These are phyloP conservation scores for Neuroterus valhalla DNA, from an alignment of 1,140 invertebrate species.

Conservation along the genomic window DNA sequence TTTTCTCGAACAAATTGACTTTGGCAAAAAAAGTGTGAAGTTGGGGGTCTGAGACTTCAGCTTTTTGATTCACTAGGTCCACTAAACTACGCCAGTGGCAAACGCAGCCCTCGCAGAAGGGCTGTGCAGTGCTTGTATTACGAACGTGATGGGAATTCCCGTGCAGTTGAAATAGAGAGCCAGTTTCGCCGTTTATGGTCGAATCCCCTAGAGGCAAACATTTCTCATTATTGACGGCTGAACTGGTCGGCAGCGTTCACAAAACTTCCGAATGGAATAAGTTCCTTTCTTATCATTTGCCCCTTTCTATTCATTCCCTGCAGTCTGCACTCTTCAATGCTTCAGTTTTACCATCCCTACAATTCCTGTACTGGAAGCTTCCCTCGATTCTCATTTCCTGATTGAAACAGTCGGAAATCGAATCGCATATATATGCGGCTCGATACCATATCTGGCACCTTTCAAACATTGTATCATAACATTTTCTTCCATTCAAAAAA, in stretches of 20 bases:
- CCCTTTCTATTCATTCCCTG: slow-evolving; percentile 40
- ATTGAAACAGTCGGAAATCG: neutral
- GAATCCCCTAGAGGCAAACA: slow-evolving; percentile 61
- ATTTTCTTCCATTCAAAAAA: too few relatives aligned
- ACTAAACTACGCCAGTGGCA: slow-evolving; percentile 35
- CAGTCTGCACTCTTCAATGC: neutral
- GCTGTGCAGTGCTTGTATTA: slow-evolving; percentile 59
- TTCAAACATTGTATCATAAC: too few relatives aligned
- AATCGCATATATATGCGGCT: neutral
- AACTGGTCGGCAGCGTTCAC: slow-evolving; percentile 57
- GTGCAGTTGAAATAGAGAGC: slow-evolving; percentile 47
- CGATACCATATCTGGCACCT: too few relatives aligned
- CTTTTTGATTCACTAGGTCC: neutral
- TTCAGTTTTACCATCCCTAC: neutral
- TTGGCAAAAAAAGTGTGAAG: slow-evolving; percentile 14
- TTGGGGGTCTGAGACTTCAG: neutral
- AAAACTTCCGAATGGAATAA: slow-evolving; percentile 68
- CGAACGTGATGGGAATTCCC: slow-evolving; percentile 65
- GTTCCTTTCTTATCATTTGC: slow-evolving; percentile 49
- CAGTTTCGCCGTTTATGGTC: slow-evolving; percentile 50
- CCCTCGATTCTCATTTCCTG: neutral
- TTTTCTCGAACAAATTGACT: slow-evolving; percentile 13
- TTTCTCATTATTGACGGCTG: slow-evolving; percentile 69
- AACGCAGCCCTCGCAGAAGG: slow-evolving; percentile 45
- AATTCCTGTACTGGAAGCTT: neutral